Evolutionary conservation across 1,140 invertebrate genomes (phyloP), one percentile per base, ranked within the genome.

Genomic region (Drosophila simulans): DNA sequence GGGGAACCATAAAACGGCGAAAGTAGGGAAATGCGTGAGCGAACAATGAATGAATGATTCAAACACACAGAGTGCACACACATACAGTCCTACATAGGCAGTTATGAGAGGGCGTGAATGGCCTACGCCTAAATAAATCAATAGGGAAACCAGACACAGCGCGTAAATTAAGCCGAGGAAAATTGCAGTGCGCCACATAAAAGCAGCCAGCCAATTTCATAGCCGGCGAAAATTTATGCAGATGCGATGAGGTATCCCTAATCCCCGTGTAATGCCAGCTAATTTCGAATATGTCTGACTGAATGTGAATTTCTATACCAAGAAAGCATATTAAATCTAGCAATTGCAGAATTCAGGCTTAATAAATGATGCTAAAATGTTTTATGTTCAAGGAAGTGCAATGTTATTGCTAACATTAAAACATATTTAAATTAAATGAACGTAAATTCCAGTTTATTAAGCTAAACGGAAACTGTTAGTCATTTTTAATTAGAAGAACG

Each of bases 71-170:
- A 49, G 62, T 17, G 37, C 25, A 49, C n/a, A 54, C 31, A 54
- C 40, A 55, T 42, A 22, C 63, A 58, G 2, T 10, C 2, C 8
- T 13, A 49, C 27, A 60, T 17, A 52, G 40, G 20, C 63, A 43
- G 73, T 77, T 77, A 55, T 49, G 72, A 54, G 60, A 25, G 53
- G 71, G 60, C 72, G 60, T 75, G 53, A 57, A 58, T 75, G 46
- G 57, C 74, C 63, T 60, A 39, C 15, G 49, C 72, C 72, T 55
- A 40, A 54, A 77, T 77, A 77, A 77, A 77, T 77, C 73, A 77
- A 77, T 69, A 68, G 54, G 56, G 35, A 74, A 43, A 27, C 17
- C 27, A 46, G 22, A 15, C 39, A 13, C 17, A 49, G 25, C 13
- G 55, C 45, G 49, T 60, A 55, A 77, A 77, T 77, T 77, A 54